Evolutionary conservation across 1,140 invertebrate species (phyloP).

Genomic region (Venturia canescens): DNA sequence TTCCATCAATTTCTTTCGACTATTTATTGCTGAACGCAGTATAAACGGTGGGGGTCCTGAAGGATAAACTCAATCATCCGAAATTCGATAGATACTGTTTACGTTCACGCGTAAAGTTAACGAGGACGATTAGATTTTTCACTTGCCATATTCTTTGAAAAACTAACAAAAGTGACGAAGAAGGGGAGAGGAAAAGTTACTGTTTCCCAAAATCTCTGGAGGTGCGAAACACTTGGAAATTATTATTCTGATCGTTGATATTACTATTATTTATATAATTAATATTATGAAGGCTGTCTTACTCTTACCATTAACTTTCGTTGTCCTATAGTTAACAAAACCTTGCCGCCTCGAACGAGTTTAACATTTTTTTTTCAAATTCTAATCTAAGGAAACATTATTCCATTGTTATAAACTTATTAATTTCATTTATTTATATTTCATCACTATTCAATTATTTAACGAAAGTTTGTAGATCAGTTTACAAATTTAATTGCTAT

Average conservation of each 20-base stretch:
- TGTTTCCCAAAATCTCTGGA: too few relatives aligned
- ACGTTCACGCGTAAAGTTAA: too few relatives aligned
- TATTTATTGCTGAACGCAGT: too few relatives aligned
- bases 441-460: slow-evolving; percentile 67
- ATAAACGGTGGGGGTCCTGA: too few relatives aligned
- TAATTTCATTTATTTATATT: background rate
- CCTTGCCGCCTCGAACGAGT: slow-evolving; percentile 67
- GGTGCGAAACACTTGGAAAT: background rate
- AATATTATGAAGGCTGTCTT: slow-evolving; percentile 46
- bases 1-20: too few relatives aligned
- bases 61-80: too few relatives aligned
- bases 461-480: slow-evolving; percentile 69
- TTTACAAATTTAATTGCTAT: slow-evolving; percentile 76
- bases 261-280: slow-evolving; percentile 52
- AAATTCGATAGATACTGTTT: too few relatives aligned
- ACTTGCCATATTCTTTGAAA: too few relatives aligned
- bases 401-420: too few relatives aligned
- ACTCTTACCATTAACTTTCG: slow-evolving; percentile 66
- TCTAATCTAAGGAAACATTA: slow-evolving; percentile 54
- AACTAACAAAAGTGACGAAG: too few relatives aligned
- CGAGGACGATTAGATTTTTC: too few relatives aligned
- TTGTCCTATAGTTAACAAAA: slow-evolving; percentile 70
- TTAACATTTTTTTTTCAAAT: slow-evolving; percentile 52
- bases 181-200: too few relatives aligned
- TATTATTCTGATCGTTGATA: slow-evolving; percentile 55